phyloP scores from a whole-genome alignment of 2,888 invertebrate genomes.

The Drosophila fungiperda region DNA sequence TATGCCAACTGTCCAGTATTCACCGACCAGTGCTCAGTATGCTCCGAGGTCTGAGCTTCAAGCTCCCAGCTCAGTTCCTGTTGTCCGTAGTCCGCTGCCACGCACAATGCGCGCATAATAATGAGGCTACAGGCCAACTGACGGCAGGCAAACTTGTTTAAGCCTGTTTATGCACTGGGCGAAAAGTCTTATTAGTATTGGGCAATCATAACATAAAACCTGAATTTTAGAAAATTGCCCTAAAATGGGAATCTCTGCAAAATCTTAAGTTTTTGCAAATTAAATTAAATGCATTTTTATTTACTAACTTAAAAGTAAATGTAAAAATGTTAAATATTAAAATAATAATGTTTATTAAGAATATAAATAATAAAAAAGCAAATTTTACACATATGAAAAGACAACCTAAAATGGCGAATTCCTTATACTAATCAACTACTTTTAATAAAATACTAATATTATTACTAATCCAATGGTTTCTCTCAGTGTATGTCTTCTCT shows the following conservation, averaged over 20 bases:
- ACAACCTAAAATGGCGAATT: neutral
- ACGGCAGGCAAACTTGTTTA: constrained; percentile 46
- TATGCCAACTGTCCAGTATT: constrained; percentile 28
- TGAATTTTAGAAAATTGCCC: neutral
- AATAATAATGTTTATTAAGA: neutral
- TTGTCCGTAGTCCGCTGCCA: constrained; percentile 55
- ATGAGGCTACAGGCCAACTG: constrained; percentile 52
- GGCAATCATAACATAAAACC: neutral
- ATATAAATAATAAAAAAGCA: neutral
- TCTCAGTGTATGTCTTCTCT: neutral
- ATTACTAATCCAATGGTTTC: neutral
- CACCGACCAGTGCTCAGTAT: constrained; percentile 1
- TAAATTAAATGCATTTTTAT: too few relatives aligned
- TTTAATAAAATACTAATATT: accelerated
- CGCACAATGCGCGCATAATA: constrained; percentile 81
- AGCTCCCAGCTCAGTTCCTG: constrained; percentile 62
- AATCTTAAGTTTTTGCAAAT: neutral
- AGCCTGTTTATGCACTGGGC: neutral
- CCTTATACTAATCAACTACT: neutral
- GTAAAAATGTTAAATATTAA: too few relatives aligned
- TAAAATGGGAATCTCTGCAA: neutral
- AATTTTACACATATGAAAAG: too few relatives aligned
- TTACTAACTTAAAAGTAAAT: too few relatives aligned
- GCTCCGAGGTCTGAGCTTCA: constrained; percentile 10
- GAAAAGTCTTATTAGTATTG: neutral